Base-by-base conservation (phyloP, 2,888 invertebrate species). In the Prostheceraeus crozeri region DNA sequence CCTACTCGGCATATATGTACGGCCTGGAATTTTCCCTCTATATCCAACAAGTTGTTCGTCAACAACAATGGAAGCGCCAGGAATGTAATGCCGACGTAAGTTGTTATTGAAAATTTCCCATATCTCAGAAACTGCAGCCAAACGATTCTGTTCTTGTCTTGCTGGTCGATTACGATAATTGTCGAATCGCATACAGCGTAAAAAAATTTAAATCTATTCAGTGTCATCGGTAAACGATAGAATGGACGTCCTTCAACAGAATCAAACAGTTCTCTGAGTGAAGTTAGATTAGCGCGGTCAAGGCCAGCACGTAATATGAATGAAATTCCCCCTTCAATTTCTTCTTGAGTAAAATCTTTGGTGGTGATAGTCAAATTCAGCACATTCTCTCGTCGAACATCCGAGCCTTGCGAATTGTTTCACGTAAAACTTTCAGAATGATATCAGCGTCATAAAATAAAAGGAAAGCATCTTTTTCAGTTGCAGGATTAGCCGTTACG, bases 381-480 rank as follows among this genome's bases (percentile, higher is more conserved):
- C 14, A 19, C 19, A 14, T 40, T 40, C 40, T 40, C 40, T 40
- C 40, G 40, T 23, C 40, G 16, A 19, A 19, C 19, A 19, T 40
- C 40, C 40, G 16, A 40, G 40, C 40, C 40, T 40, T 40, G 14
- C 40, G 14, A 40, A 19, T 40, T 40, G 40, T 40, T 40, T 40
- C 40, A 19, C 14, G 40, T 40, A 19, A 19, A 40, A 40, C 19
- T 19, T 40, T 14, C n/a, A 40, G 14, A 40, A 40, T 40, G 16
- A 40, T 40, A 40, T 40, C 40, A 6, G 19, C 19, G 40, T 14
- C 19, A 40, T 40, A 40, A n/a, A 40, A 40, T 23, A 6, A 40
- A 40, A 19, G 19, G 40, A 40, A 40, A 40, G 40, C 40, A 19
- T 40, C 40, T 6, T 6, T 23, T 40, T 40, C 40, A 19, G 40